Evolutionary conservation across 2,797 vertebrate species (phyloP), one percentile per base, ranked within the genome.

Genomic region (Sylvia borin): DNA sequence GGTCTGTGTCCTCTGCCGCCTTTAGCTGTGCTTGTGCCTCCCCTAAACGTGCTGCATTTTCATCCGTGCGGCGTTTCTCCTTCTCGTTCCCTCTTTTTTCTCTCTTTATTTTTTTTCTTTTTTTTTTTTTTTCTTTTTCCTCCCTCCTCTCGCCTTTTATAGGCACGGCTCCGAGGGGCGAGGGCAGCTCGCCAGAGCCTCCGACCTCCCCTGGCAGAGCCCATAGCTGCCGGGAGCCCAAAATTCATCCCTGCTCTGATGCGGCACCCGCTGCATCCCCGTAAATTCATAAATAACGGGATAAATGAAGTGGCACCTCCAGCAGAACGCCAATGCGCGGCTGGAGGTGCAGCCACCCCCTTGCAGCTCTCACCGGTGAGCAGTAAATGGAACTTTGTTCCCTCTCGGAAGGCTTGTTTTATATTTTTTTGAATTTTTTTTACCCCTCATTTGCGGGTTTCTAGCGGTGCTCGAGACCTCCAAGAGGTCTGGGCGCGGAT

Each of bases 401-500:
- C 53, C 76, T 61, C 72, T 18, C 1, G 15, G 66, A 58, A 31
- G 27, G 16, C 5, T 7, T 66, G 9, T 34, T 54, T 16, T 32
- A 16, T 16, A 8, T 22, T 11, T 11, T 54, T 16, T 58, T 38
- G 5, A 11, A 15, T 50, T 61, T 57, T 43, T 54, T 16, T 58
- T 38, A 5, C 17, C 4, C 20, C 29, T 43, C 7, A 0, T 71
- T 73, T 66, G 51, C 36, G 27, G 55, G 57, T 90, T 57, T 96
- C 82, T 68, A 6, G 77, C 15, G 25, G 89, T 94, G 95, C 66
- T 85, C 10, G 51, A 75, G 86, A 92, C 95, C 88, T 78, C 96
- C 95, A 92, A 76, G 89, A 96, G 96, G 90, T 92, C 85, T 86
- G 73, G 94, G 54, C 3, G 85, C 72, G 67, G 77, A 97, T 81